Evolutionary conservation across 1,140 invertebrate genomes (phyloP).

Genomic region (Cydia pomonella): DNA sequence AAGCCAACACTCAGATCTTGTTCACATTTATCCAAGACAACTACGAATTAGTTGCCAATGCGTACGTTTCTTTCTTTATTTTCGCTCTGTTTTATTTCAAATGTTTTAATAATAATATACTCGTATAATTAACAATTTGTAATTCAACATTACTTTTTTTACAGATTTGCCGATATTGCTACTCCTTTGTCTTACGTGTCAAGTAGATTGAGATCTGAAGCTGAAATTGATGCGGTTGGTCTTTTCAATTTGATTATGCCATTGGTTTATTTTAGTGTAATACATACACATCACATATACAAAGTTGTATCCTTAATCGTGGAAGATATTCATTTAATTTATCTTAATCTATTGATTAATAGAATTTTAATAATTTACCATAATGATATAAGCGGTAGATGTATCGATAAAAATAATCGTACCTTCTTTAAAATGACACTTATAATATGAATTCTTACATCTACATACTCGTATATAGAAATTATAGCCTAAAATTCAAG

Average conservation of each 20-base stretch:
- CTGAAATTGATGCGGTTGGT: constrained; percentile 55
- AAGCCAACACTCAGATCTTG: constrained; percentile 73
- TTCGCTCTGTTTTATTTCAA: background rate
- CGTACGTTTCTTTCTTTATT: constrained; percentile 71
- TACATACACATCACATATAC: background rate
- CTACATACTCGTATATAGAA: too few relatives aligned
- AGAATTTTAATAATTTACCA: too few relatives aligned
- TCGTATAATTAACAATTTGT: background rate
- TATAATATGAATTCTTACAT: too few relatives aligned
- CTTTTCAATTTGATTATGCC: background rate
- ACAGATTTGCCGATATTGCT: constrained; percentile 45
- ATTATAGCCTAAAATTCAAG: too few relatives aligned
- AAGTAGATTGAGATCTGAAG: constrained; percentile 56
- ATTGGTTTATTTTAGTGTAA: background rate
- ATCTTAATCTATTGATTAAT: too few relatives aligned
- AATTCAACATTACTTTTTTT: constrained; percentile 36
- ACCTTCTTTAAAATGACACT: too few relatives aligned
- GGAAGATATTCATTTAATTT: background rate
- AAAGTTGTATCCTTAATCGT: background rate
- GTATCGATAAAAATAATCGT: too few relatives aligned
- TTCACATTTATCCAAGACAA: constrained; percentile 77
- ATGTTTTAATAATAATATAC: background rate
- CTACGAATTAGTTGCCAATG: constrained; percentile 60
- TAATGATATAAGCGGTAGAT: too few relatives aligned
- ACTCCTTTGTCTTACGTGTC: constrained; percentile 57